These are phyloP conservation scores for Cheilosia soror DNA, from an alignment of 2,888 invertebrate species.

Conservation along the genomic window DNA sequence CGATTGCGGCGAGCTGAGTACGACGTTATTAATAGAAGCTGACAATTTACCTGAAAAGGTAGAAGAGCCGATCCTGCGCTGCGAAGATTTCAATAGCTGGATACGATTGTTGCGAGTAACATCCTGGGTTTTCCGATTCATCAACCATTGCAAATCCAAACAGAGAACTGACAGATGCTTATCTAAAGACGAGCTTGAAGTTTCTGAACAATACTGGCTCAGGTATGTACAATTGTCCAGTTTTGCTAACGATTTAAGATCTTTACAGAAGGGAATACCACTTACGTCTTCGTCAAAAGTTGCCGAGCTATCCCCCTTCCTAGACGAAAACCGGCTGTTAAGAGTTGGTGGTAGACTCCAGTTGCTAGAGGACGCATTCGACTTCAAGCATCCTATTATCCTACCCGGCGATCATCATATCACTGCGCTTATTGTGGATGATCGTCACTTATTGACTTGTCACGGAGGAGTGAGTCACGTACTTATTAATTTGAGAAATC, in stretches of 20 bases:
- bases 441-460: neutral
- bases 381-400: slow-evolving; percentile 33
- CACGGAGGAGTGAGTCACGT: slow-evolving; percentile 29
- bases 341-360: slow-evolving; percentile 32
- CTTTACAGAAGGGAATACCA: neutral
- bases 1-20: neutral
- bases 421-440: slow-evolving; percentile 10
- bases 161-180: neutral
- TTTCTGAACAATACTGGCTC: slow-evolving; percentile 31
- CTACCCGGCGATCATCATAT: slow-evolving; percentile 19
- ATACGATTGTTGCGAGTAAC: slow-evolving; percentile 22
- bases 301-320: slow-evolving; percentile 13
- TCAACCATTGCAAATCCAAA: neutral
- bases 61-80: slow-evolving; percentile 9
- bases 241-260: slow-evolving; percentile 13
- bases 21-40: neutral
- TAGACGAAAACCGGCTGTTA: slow-evolving; percentile 15
- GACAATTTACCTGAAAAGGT: neutral
- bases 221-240: slow-evolving; percentile 24
- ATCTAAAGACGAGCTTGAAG: slow-evolving; percentile 6
- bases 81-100: slow-evolving; percentile 17
- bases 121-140: slow-evolving; percentile 25
- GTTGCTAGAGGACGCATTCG: neutral
- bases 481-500: slow-evolving; percentile 7
- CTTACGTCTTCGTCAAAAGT: neutral